Percentiles rank a stretch among this genome's conserved stretches.
Conservation (phyloP, 2,888 invertebrate species). For the Acanthosepion lycidas region DNA sequence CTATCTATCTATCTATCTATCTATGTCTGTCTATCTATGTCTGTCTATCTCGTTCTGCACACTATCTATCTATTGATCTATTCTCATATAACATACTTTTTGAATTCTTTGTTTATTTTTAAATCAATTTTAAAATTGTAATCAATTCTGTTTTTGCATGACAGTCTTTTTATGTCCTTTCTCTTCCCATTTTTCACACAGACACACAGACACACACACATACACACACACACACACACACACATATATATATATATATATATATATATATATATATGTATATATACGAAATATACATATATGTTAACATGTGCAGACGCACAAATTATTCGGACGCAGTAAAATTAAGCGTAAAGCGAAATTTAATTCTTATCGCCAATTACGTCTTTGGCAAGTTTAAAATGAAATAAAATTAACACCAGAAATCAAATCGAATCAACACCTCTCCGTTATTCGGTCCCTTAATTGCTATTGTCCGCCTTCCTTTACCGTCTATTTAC, state of each 20-base stretch:
- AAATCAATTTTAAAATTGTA: too few relatives aligned
- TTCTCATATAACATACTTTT: too few relatives aligned
- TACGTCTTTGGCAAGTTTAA: neutral
- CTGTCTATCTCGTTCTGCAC: neutral
- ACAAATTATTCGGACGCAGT: neutral
- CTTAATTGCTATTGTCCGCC: neutral
- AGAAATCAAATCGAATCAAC: neutral
- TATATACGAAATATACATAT: neutral
- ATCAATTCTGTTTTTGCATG: too few relatives aligned
- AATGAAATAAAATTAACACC: neutral
- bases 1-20: neutral
- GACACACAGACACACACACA: too few relatives aligned
- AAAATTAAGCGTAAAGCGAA: neutral
- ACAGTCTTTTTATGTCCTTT: too few relatives aligned
- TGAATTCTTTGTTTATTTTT: too few relatives aligned
- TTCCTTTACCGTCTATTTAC: neutral
- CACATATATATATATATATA: neutral
- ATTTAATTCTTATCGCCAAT: neutral
- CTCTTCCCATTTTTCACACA: too few relatives aligned
- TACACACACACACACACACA: neutral
- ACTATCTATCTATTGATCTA: too few relatives aligned
- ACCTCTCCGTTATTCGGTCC: neutral
- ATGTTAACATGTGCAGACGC: neutral
- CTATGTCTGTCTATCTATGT: neutral
- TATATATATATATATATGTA: conserved; percentile 4